These are phyloP conservation scores for Ginglymostoma cirratum DNA, from an alignment of 2,113 vertebrate species.

Conservation along the genomic window DNA sequence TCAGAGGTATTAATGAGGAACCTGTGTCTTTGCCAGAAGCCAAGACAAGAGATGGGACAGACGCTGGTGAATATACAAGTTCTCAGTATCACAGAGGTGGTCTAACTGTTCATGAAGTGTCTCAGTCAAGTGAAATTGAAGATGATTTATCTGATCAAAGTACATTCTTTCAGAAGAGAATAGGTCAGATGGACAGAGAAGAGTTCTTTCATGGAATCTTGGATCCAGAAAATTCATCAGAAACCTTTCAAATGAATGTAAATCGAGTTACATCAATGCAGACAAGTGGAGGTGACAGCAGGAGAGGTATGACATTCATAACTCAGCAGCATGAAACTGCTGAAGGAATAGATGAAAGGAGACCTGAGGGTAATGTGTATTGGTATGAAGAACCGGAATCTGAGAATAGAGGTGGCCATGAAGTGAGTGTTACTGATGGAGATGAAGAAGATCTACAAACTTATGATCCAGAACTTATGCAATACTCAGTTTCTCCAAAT, in stretches of 20 bases:
- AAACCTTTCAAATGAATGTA: slow-evolving; percentile 75
- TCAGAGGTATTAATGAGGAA: slow-evolving; percentile 49
- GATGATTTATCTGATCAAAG: not conserved
- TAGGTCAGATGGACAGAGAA: not conserved
- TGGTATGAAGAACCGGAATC: slow-evolving; percentile 40
- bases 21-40: not conserved
- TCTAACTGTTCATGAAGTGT: slow-evolving; percentile 16
- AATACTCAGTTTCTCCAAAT: slow-evolving; percentile 50
- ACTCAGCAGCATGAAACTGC: slow-evolving; percentile 41
- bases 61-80: not conserved
- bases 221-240: slow-evolving; percentile 62
- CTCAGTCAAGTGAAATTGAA: not conserved
- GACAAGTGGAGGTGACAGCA: slow-evolving; percentile 41
- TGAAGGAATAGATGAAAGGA: slow-evolving; percentile 40
- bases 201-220: slow-evolving; percentile 22
- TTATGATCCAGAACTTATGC: slow-evolving; percentile 41
- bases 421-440: slow-evolving; percentile 28
- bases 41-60: not conserved
- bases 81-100: not conserved
- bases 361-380: slow-evolving; percentile 39
- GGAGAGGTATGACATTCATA: slow-evolving; percentile 42
- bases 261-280: slow-evolving; percentile 48
- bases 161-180: not conserved
- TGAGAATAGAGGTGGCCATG: slow-evolving; percentile 41
- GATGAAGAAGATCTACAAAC: slow-evolving; percentile 41